Evolutionary conservation across 2,797 vertebrate species (phyloP), one percentile per base, ranked within the genome.

Genomic region (Synanceia verrucosa): DNA sequence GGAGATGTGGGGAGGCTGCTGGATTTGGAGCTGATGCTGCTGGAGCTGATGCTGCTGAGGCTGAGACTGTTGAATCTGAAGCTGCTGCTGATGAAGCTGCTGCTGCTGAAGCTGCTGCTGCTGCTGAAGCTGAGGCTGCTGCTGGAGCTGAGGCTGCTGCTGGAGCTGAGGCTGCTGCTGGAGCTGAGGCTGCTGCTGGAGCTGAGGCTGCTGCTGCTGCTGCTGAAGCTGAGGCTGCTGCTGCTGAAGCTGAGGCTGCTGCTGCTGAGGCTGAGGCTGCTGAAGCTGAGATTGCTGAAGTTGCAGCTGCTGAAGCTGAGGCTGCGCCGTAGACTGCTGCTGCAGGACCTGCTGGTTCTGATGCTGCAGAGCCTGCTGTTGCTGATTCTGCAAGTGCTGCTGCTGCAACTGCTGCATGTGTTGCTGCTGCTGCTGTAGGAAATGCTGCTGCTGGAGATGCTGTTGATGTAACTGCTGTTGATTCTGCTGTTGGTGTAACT

Each of bases 271-370:
- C 18, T 95, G 94, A 2, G 95, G 92, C 76, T 95, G 94, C 63
- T 94, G 92, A 36, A 95, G 93, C 70, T 95, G 95, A 84, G n/a
- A n/a, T n/a, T n/a, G 81, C 53, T 94, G 95, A 12, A 93, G 93
- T 43, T 94, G 80, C 48, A n/a, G 91, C 19, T 93, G 91, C 19
- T 93, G 94, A 37, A 84, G 81, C 53, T 94, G 95, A 12, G 93
- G 93, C 46, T 94, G 80, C 48, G 94, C 87, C 5, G 91, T 89
- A 0, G 92, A 88, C 8, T 80, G 73, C 21, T 72, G 67, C 23
- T 86, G 85, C n/a, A 83, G 46, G 26, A 8, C 36, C 79, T 93
- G 94, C 55, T 94, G 95, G 41, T 92, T 94, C 60, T 89, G 93
- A 11, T 87, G 83, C 59, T 91, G 87, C 31, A 93, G 88, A 24